Conservation (phyloP, 2,888 invertebrate genomes). For the Venusia cambrica region DNA sequence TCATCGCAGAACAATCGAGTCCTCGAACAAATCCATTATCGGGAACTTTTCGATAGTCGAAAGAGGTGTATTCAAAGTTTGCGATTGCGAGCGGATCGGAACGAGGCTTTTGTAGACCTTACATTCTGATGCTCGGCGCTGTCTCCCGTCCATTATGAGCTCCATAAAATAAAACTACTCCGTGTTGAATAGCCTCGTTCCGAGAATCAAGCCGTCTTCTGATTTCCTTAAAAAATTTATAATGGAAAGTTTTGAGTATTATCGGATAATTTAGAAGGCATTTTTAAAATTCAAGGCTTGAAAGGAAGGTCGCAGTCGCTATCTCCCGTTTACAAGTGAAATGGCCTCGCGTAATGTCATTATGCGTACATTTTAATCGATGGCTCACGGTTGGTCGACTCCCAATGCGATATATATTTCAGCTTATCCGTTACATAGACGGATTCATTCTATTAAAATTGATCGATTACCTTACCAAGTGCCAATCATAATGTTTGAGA, state of each 20-base stretch:
- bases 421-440: constrained; percentile 45
- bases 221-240: constrained; percentile 48
- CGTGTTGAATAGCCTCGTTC: constrained; percentile 32
- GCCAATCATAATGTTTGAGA: constrained; percentile 18
- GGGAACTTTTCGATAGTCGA: constrained; percentile 78
- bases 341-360: constrained; percentile 57
- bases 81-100: constrained; percentile 60
- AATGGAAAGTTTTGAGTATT: constrained; percentile 45
- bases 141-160: constrained; percentile 41
- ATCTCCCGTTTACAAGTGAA: constrained; percentile 47
- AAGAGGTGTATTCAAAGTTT: constrained; percentile 76
- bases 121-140: constrained; percentile 44
- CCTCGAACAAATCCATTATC: constrained; percentile 78
- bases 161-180: constrained; percentile 38
- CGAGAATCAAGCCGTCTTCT: constrained; percentile 36
- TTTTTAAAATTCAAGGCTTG: constrained; percentile 49
- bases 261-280: constrained; percentile 49
- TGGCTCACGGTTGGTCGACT: constrained; percentile 56
- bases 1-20: constrained; percentile 78
- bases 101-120: constrained; percentile 49
- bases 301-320: constrained; percentile 44
- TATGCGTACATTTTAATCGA: constrained; percentile 67
- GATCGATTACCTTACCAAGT: constrained; percentile 46
- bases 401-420: constrained; percentile 45
- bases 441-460: constrained; percentile 46